phyloP scores from a whole-genome alignment of 1,140 invertebrate species.

The Drosophila kohkoa region DNA sequence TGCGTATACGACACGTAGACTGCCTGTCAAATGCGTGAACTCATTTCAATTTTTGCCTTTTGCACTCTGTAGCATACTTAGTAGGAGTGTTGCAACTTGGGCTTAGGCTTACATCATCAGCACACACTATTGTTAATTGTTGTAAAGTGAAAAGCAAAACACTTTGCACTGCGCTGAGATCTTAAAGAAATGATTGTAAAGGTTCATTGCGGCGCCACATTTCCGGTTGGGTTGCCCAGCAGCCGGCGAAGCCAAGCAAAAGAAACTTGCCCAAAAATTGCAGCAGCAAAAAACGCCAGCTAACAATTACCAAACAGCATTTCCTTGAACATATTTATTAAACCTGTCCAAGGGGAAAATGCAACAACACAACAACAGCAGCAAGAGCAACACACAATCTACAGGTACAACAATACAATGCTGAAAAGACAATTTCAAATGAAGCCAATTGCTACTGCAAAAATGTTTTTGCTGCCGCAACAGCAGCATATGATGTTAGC shows the following conservation, averaged over 20 bases:
- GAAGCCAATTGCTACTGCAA: slow-evolving; percentile 78
- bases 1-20: slow-evolving; percentile 70
- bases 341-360: slow-evolving; percentile 72
- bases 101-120: slow-evolving; percentile 19
- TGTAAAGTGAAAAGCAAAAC: slow-evolving; percentile 13
- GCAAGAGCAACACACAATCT: slow-evolving; percentile 5
- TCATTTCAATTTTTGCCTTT: slow-evolving; percentile 62
- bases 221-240: slow-evolving; percentile 67
- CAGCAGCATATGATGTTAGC: slow-evolving; percentile 41
- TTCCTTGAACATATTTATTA: slow-evolving; percentile 85
- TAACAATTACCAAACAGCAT: slow-evolving; percentile 84
- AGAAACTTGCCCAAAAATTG: slow-evolving; percentile 46
- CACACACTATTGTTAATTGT: slow-evolving; percentile 22
- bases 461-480: slow-evolving; percentile 57
- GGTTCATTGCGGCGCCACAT: slow-evolving; percentile 61
- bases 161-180: slow-evolving; percentile 45
- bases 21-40: slow-evolving; percentile 75
- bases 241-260: slow-evolving; percentile 28
- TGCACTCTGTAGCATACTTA: slow-evolving; percentile 30
- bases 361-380: slow-evolving; percentile 26
- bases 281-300: slow-evolving; percentile 38
- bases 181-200: slow-evolving; percentile 70
- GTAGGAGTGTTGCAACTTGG: slow-evolving; percentile 11
- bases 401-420: slow-evolving; percentile 52
- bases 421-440: slow-evolving; percentile 71